These are phyloP conservation scores for Aulostomus chinensis DNA, from an alignment of 2,797 vertebrate genomes.

Conservation along the genomic window DNA sequence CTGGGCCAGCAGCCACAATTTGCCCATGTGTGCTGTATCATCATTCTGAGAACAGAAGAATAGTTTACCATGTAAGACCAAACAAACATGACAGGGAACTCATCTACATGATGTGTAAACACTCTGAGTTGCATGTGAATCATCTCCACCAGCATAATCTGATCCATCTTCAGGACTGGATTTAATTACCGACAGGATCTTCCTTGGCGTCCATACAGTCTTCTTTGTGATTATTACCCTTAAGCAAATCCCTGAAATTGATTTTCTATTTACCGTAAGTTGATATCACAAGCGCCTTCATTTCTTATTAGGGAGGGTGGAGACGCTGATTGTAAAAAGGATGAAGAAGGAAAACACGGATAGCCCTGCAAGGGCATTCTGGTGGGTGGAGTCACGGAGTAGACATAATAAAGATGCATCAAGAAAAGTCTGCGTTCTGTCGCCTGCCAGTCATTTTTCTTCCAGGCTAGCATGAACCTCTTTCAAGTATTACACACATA, in stretches of 20 bases:
- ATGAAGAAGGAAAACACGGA: too few relatives aligned
- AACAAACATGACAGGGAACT: conserved; percentile 23
- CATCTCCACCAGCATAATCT: conserved; percentile 16
- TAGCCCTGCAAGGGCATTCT: too few relatives aligned
- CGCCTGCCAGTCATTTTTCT: conserved; percentile 8
- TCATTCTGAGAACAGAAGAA: too few relatives aligned
- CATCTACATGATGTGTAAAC: conserved; percentile 40
- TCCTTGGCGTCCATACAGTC: too few relatives aligned
- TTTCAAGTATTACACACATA: conserved; percentile 8
- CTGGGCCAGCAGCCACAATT: too few relatives aligned
- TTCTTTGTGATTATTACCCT: too few relatives aligned
- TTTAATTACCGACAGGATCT: conserved; percentile 16
- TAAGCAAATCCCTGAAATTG: background rate
- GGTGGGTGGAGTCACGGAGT: too few relatives aligned
- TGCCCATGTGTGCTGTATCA: too few relatives aligned
- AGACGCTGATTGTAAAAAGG: too few relatives aligned
- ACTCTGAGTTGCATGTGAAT: conserved; percentile 36
- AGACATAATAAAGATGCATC: too few relatives aligned
- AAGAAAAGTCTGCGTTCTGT: background rate
- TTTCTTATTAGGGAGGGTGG: too few relatives aligned
- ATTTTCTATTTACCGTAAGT: conserved; percentile 9
- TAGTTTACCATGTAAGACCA: conserved; percentile 14
- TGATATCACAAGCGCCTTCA: background rate
- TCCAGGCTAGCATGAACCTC: conserved; percentile 6
- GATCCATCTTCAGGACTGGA: conserved; percentile 16